Conservation (phyloP, 2,888 invertebrate genomes). For the Macrosiphum euphorbiae region DNA sequence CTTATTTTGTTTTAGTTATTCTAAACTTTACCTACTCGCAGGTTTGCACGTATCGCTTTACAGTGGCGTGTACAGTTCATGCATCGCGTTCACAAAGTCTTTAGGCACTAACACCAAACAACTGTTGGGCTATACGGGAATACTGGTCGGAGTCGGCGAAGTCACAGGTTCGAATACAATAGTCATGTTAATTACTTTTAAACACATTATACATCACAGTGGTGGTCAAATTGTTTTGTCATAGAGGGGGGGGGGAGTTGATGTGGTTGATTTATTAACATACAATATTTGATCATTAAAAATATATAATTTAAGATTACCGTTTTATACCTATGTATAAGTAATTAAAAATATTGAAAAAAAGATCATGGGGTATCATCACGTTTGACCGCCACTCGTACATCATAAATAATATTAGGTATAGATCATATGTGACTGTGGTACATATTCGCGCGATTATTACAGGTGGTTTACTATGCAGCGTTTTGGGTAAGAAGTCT, state of each 20-base stretch:
- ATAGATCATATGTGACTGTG: neutral
- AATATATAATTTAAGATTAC: too few species aligned
- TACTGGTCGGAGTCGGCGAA: constrained; percentile 94
- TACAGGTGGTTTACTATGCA: constrained; percentile 89
- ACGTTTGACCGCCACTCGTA: too few species aligned
- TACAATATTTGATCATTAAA: too few species aligned
- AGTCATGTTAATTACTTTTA: constrained; percentile 50
- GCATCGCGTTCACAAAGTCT: constrained; percentile 86
- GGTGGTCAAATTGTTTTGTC: too few species aligned
- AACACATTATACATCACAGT: neutral
- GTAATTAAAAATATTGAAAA: too few species aligned
- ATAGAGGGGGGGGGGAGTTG: too few species aligned
- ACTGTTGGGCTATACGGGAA: constrained; percentile 92
- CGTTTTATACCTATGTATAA: too few species aligned
- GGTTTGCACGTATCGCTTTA: constrained; percentile 95
- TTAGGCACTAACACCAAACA: constrained; percentile 86
- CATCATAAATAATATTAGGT: neutral
- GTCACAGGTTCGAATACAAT: constrained; percentile 78
- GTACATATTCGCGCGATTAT: neutral
- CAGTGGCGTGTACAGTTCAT: constrained; percentile 95
- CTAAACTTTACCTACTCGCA: constrained; percentile 69
- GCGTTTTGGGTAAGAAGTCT: constrained; percentile 88
- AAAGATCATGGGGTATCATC: too few species aligned
- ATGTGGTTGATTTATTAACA: too few species aligned
- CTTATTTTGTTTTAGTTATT: neutral